Evolutionary conservation across 2,888 invertebrate genomes (phyloP).

Genomic region (Trichogramma dendrolimi): DNA sequence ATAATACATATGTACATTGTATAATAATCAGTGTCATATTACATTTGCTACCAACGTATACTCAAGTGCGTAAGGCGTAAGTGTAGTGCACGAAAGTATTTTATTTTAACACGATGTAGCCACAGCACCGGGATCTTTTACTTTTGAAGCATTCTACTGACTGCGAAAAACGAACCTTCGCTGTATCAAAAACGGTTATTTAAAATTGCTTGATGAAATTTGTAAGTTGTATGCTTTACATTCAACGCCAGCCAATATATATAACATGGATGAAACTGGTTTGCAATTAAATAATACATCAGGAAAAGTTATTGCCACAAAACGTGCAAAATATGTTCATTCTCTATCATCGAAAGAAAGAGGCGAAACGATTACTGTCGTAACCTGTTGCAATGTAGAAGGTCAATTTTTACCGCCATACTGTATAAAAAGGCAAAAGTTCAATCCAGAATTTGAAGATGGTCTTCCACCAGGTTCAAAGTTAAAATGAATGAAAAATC

Average conservation of each 20-base stretch:
- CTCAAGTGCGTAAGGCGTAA: too few species aligned
- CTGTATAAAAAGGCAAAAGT: constrained; percentile 38
- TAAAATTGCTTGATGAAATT: neutral
- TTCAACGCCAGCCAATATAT: constrained; percentile 31
- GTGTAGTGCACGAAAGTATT: too few species aligned
- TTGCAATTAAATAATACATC: constrained; percentile 30
- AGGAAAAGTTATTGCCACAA: constrained; percentile 32
- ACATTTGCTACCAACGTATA: too few species aligned
- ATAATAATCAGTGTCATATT: too few species aligned
- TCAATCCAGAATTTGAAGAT: constrained; percentile 35
- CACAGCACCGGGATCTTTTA: too few species aligned
- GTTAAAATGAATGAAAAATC: constrained; percentile 37
- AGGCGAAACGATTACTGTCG: constrained; percentile 41
- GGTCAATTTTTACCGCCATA: constrained; percentile 39
- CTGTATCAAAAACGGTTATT: too few species aligned
- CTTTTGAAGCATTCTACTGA: too few species aligned
- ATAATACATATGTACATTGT: too few species aligned
- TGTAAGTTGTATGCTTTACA: constrained; percentile 25
- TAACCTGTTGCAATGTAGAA: constrained; percentile 44
- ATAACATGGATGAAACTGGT: constrained; percentile 34
- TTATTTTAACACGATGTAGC: too few species aligned
- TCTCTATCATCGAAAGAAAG: constrained; percentile 34
- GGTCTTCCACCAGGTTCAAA: constrained; percentile 32
- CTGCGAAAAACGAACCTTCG: too few species aligned
- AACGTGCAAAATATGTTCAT: constrained; percentile 32